Conservation (phyloP, 2,888 invertebrate species). For the Lasioglossum morio region DNA sequence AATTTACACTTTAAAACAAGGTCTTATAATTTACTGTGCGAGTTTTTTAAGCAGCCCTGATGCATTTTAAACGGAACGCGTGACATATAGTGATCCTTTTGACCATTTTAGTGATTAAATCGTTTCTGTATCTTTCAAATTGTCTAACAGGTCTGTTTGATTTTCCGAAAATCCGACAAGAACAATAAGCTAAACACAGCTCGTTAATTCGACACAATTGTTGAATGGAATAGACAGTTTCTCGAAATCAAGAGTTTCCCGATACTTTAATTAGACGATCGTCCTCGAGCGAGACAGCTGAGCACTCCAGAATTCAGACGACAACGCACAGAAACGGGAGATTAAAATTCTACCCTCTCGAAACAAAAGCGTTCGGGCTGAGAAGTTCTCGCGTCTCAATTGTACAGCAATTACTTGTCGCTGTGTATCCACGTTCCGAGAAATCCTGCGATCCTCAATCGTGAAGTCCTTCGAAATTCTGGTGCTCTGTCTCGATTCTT, state of each 20-base stretch:
- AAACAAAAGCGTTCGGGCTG: neutral
- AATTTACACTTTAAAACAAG: too few relatives aligned
- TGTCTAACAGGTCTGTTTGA: neutral
- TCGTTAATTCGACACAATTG: neutral
- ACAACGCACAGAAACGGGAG: conserved; percentile 17
- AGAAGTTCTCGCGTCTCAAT: neutral
- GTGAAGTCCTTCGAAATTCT: neutral
- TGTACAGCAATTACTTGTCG: neutral
- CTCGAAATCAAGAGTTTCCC: neutral
- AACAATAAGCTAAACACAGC: neutral
- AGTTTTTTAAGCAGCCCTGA: too few relatives aligned
- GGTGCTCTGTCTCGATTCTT: neutral
- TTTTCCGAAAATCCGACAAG: neutral
- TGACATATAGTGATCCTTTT: too few relatives aligned
- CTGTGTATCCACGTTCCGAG: neutral
- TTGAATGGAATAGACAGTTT: neutral
- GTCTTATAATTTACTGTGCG: too few relatives aligned
- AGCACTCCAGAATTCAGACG: neutral
- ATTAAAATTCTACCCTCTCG: conserved; percentile 22
- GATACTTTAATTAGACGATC: neutral
- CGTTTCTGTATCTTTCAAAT: too few relatives aligned
- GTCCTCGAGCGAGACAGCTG: neutral
- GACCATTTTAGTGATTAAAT: too few relatives aligned
- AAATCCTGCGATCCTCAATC: neutral
- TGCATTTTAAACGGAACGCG: too few relatives aligned